Base-by-base conservation (phyloP, 2,113 vertebrate species). In the Cyprinodon variegatus region DNA sequence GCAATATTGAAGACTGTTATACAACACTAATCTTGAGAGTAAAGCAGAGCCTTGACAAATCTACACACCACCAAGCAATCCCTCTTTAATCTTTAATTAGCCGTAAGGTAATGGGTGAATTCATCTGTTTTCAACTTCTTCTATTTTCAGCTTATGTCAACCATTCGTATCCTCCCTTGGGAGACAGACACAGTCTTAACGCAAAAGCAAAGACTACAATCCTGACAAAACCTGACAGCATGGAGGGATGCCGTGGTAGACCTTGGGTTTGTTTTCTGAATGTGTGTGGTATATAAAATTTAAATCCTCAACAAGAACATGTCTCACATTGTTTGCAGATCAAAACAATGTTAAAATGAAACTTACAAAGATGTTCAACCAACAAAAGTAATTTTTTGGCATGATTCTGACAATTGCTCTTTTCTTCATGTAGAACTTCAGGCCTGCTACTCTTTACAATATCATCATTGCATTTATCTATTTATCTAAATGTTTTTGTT, bases 81-180 rank as follows among this genome's bases (percentile, higher is more conserved):
- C 86, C 88, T 88, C 41, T 70, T 93, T 91, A 92, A 93, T 93
- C 87, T 94, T 95, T 94, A 93, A 94, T 94, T 92, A 94, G 92
- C 86, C 83, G 83, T 76, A 89, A 91, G 90, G 90, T 92, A 82
- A 81, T 66, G 85, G 83, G 78, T 93, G 85, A 86, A 92, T 93
- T 92, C 80, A 86, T 89, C 89, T 83, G 77, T 89, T 82, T 89
- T 85, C 63, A 39, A 73, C 63, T 17, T 61, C 69, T 57, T 88
- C 93, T 95, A 93, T 93, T 93, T 93, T 83, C 60, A 83, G 89
- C 82, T 40, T 29, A 41, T 41, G 14, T 85, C 80, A 53, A 84
- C 90, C 89, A 88, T 89, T 85, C 88, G 53, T 43, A 4, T 41
- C 36, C 45, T 86, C 84, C 83, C 82, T 41, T 61, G 83, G 77